Conservation (phyloP, 2,888 invertebrate species). For the Pocota personata region DNA sequence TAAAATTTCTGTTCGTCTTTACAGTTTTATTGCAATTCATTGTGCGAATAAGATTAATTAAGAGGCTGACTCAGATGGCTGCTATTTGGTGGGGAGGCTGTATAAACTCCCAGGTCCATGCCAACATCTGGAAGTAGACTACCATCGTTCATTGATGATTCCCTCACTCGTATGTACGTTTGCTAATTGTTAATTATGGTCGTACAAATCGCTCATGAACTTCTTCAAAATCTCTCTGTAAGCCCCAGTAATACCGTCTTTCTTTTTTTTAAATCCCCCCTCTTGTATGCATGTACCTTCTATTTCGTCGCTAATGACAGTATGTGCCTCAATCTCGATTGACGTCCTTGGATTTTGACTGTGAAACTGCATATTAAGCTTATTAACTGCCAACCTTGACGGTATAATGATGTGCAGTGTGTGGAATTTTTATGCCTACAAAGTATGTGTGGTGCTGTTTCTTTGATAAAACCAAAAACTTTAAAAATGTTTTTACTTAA, state of each 20-base stretch:
- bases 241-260: neutral
- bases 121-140: neutral
- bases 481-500: no score
- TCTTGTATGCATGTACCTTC: neutral
- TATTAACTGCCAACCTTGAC: slow-evolving; percentile 1
- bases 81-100: no score
- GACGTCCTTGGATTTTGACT: neutral
- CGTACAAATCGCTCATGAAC: neutral
- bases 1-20: neutral
- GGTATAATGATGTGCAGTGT: neutral
- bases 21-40: neutral
- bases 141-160: neutral
- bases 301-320: neutral
- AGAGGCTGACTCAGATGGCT: no score
- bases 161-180: no score
- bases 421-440: neutral
- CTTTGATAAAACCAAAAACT: no score
- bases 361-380: slow-evolving; percentile 3
- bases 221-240: neutral
- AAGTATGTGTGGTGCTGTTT: neutral
- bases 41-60: slow-evolving; percentile 20
- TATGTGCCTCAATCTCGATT: neutral
- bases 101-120: no score
- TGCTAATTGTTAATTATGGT: neutral
- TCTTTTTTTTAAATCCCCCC: neutral